Evolutionary conservation across 2,797 vertebrate species (phyloP), one percentile per base, ranked within the genome.

Genomic region (Gymnocypris eckloni): DNA sequence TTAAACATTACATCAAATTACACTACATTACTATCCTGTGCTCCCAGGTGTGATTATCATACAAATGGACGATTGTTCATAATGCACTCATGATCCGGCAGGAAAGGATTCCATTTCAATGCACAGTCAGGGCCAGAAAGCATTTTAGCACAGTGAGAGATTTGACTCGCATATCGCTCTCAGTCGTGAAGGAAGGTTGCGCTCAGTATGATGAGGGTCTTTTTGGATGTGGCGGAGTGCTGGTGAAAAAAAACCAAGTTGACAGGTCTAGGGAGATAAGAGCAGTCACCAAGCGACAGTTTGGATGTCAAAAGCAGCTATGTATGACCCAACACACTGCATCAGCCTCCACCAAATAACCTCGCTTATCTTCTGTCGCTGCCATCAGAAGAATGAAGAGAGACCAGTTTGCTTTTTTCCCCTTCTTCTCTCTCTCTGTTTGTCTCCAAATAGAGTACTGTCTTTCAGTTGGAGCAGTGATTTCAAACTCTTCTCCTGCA

Each of bases 41-140:
- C 90, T 88, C 86, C 88, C 59, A 83, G 88, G 89, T 88, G 89
- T 92, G 93, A 94, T 94, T 94, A 93, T 90, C 93, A 93, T 93
- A 91, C 91, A 93, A 92, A 94, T 93, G n/a, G 82, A 92, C 88
- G 88, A 72, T 85, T 90, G 69, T 91, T 93, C 91, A 90, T 92
- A 93, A 93, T 91, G 75, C 88, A 80, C 87, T 83, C 82, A 82
- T 89, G 88, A 83, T 79, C n/a, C 52, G 85, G 82, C 78, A 86
- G 87, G 56, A 85, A 89, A 85, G 83, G 66, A 73, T 61, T 83
- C 41, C 6, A 77, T 86, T 88, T 91, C 81, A 81, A 76, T 79
- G 75, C 87, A 80, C 83, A 73, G 82, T 78, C 59, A 52, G 67
- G 64, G 52, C 56, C 50, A 81, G 64, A 73, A 70, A 41, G 79